Evolutionary conservation across 2,888 invertebrate genomes (phyloP).

Genomic region (Lordiphosa fenestrarum): DNA sequence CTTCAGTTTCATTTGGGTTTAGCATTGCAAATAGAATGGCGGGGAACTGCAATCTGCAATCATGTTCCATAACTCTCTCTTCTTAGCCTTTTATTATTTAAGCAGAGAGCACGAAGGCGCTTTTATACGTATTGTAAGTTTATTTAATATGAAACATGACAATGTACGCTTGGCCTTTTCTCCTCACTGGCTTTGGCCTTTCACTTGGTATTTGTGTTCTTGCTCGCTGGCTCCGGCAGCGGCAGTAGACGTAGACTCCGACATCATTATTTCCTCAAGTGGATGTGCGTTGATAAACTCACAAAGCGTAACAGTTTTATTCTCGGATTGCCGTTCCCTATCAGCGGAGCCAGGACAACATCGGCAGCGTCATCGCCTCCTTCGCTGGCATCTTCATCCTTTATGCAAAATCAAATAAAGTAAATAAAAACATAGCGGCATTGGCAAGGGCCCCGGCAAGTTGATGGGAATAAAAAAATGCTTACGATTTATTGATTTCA

Average conservation of each 20-base stretch:
- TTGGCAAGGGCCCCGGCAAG: constrained; percentile 30
- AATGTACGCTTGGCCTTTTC: constrained; percentile 34
- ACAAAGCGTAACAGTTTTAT: constrained; percentile 49
- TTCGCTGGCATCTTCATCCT: constrained; percentile 50
- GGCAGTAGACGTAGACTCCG: constrained; percentile 70
- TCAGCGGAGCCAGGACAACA: constrained; percentile 16
- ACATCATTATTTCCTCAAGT: constrained; percentile 68
- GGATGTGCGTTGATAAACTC: constrained; percentile 66
- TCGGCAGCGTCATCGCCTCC: constrained; percentile 32
- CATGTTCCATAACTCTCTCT: neutral
- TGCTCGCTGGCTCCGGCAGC: constrained; percentile 28
- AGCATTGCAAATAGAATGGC: neutral
- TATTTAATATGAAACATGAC: constrained; percentile 52
- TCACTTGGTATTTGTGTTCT: constrained; percentile 1
- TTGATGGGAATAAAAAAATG: constrained; percentile 47
- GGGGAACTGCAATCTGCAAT: constrained; percentile 5
- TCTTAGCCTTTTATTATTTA: constrained; percentile 24
- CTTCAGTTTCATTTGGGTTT: constrained; percentile 3
- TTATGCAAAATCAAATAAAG: constrained; percentile 65
- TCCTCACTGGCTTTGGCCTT: constrained; percentile 10
- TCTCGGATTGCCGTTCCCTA: constrained; percentile 16
- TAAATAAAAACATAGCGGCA: constrained; percentile 50
- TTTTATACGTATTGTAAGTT: constrained; percentile 7
- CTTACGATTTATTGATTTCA: constrained; percentile 69
- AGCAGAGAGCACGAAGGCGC: constrained; percentile 10